phyloP scores from a whole-genome alignment of 2,113 vertebrate genomes.

The Antigone vipio region DNA sequence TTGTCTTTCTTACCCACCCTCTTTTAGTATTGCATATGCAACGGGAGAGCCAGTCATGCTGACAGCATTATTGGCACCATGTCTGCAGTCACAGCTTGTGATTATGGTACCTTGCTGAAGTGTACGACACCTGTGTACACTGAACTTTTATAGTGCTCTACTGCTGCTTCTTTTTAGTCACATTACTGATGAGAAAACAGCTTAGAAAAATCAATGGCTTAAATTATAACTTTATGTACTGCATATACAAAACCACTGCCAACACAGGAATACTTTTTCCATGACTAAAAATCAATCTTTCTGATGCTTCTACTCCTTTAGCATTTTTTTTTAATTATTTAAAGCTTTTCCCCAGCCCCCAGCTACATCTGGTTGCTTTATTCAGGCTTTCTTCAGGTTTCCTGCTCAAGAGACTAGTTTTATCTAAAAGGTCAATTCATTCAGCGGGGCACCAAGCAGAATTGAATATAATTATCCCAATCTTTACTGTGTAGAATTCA shows the following conservation, averaged over 20 bases:
- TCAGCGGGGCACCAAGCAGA: slow-evolving; percentile 91
- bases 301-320: slow-evolving; percentile 59
- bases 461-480: slow-evolving; percentile 99
- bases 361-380: slow-evolving; percentile 85
- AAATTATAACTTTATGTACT: slow-evolving; percentile 69
- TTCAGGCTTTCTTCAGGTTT: slow-evolving; percentile 90
- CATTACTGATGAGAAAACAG: slow-evolving; percentile 68
- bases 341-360: slow-evolving; percentile 63
- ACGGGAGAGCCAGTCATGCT: background rate
- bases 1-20: background rate
- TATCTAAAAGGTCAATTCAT: slow-evolving; percentile 98
- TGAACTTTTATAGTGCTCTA: slow-evolving; percentile 1
- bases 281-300: slow-evolving; percentile 65
- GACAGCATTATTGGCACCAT: background rate
- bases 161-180: slow-evolving; percentile 38
- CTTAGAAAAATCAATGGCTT: slow-evolving; percentile 68
- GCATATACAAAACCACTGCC: slow-evolving; percentile 58
- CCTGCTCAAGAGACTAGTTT: slow-evolving; percentile 93
- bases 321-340: background rate
- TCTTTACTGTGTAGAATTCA: slow-evolving; percentile 96
- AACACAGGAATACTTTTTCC: slow-evolving; percentile 61
- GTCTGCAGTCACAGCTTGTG: background rate
- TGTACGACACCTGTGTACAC: background rate
- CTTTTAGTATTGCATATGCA: background rate
- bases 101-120: background rate